A percentile compares a stretch with the other conserved stretches of the same genome.
Evolutionary conservation across 1,140 invertebrate genomes (phyloP).

Genomic region (Apis florea): DNA sequence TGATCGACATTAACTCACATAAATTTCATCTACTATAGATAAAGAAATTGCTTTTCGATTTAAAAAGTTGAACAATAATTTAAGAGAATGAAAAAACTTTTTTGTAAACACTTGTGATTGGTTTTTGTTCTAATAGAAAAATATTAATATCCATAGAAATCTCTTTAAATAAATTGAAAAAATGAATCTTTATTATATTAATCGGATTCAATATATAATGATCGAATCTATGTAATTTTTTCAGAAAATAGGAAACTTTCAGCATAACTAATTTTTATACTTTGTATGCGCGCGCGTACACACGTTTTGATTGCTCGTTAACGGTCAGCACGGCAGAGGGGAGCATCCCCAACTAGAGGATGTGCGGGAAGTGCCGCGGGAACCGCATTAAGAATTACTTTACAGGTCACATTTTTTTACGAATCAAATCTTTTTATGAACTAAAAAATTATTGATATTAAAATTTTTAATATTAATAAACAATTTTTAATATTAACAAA

Average conservation of each 20-base stretch:
- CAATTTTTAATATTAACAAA: no score
- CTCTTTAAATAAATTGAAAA: background rate
- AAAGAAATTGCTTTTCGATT: conserved; percentile 2
- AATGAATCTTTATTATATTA: background rate
- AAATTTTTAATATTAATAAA: background rate
- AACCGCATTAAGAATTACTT: conserved; percentile 57
- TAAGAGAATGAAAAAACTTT: background rate
- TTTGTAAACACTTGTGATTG: background rate
- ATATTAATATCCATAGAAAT: background rate
- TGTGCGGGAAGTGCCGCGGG: conserved; percentile 74
- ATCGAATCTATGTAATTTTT: background rate
- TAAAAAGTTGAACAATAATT: background rate
- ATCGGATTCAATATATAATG: no score
- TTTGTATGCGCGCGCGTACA: conserved; percentile 15
- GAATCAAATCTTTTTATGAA: conserved; percentile 9
- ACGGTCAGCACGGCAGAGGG: conserved; percentile 59
- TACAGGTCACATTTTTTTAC: conserved; percentile 37
- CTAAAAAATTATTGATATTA: background rate
- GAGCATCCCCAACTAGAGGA: conserved; percentile 70
- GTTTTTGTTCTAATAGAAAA: background rate
- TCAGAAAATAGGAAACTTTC: conserved; percentile 24
- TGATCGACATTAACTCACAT: conserved; percentile 53
- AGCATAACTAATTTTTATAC: conserved; percentile 32
- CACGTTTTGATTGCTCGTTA: conserved; percentile 56
- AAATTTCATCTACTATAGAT: conserved; percentile 35